These are phyloP conservation scores for Drosophila parabipectinata DNA, from an alignment of 1,140 invertebrate genomes.

Conservation along the genomic window DNA sequence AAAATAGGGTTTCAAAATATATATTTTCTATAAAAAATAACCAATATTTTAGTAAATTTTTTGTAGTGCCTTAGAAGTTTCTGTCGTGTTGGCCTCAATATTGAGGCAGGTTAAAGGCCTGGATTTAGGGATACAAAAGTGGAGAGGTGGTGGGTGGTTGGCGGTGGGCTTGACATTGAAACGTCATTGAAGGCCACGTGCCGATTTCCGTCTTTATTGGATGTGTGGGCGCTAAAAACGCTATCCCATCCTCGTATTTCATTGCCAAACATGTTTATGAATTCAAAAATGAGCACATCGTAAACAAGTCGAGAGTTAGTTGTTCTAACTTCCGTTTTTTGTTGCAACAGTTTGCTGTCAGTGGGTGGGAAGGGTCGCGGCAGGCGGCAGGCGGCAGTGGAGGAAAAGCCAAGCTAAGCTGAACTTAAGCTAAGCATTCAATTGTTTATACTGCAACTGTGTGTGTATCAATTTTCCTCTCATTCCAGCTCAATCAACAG, in stretches of 20 bases:
- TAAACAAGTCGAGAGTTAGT: conserved; percentile 29
- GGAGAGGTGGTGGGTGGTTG: conserved; percentile 1
- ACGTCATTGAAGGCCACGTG: conserved; percentile 70
- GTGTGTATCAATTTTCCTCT: no score
- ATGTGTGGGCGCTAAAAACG: conserved; percentile 30
- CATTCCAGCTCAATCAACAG: conserved; percentile 45
- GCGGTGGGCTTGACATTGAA: conserved; percentile 60
- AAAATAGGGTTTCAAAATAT: no score
- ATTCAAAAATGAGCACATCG: conserved; percentile 37
- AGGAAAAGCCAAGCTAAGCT: conserved; percentile 14
- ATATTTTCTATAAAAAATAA: no score
- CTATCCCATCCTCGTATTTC: conserved; percentile 48
- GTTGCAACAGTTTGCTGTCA: conserved; percentile 25
- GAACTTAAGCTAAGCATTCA: conserved; percentile 37
- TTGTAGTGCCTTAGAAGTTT: conserved; percentile 1
- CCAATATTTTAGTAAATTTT: no score
- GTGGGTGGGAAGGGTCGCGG: not conserved
- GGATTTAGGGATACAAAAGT: conserved; percentile 29
- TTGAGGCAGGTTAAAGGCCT: conserved; percentile 40
- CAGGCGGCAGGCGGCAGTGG: not conserved
- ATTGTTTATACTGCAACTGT: conserved; percentile 43
- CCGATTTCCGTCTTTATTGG: conserved; percentile 19
- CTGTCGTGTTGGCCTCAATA: conserved; percentile 21
- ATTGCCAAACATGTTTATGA: conserved; percentile 61
- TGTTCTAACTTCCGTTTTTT: conserved; percentile 64